phyloP scores from a whole-genome alignment of 1,140 invertebrate species.

The Drosophila elegans region DNA sequence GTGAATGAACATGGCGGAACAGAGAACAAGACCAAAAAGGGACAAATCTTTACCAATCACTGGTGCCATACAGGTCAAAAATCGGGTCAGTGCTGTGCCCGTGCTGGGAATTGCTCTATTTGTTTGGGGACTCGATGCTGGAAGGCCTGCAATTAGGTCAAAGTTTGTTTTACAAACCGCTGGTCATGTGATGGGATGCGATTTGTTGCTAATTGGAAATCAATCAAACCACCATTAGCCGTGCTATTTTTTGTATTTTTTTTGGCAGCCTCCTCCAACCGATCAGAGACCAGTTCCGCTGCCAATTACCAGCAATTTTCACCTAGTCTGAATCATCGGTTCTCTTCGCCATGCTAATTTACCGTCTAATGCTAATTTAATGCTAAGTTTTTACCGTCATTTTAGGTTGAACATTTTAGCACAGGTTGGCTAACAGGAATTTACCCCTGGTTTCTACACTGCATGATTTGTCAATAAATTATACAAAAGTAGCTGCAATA shows the following conservation, averaged over 20 bases:
- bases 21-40: constrained; percentile 19
- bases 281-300: constrained; percentile 22
- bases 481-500: constrained; percentile 19
- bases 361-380: too few species aligned
- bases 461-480: constrained; percentile 23
- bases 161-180: constrained; percentile 42
- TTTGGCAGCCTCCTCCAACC: constrained; percentile 1
- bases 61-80: constrained; percentile 83
- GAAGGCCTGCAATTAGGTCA: constrained; percentile 70
- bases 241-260: not conserved
- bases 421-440: constrained; percentile 24
- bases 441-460: not conserved
- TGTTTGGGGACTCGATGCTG: constrained; percentile 24
- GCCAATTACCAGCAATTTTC: constrained; percentile 45
- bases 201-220: constrained; percentile 69
- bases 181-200: constrained; percentile 67
- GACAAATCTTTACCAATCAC: constrained; percentile 76
- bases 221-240: constrained; percentile 71
- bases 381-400: constrained; percentile 16
- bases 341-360: constrained; percentile 37
- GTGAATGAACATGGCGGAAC: constrained; percentile 47
- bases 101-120: constrained; percentile 47
- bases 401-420: constrained; percentile 46
- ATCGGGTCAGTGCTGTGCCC: constrained; percentile 76
- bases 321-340: constrained; percentile 57